A percentile compares a stretch with the other conserved stretches of the same genome.
These are phyloP conservation scores for Steatornis caripensis DNA, from an alignment of 2,113 vertebrate species.

Conservation along the genomic window DNA sequence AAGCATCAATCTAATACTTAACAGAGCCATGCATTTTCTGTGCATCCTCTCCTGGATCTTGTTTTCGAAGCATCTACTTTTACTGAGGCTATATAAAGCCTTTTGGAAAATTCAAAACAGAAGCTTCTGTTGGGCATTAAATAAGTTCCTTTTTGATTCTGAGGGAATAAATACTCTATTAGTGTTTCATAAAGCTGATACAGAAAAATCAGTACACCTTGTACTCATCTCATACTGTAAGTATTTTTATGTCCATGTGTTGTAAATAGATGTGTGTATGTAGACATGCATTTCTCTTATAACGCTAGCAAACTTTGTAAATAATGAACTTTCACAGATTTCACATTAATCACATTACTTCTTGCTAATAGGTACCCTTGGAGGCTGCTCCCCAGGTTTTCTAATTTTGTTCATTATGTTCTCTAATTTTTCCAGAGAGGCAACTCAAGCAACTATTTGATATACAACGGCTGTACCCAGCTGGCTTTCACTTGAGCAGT, in stretches of 20 bases:
- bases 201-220: background rate
- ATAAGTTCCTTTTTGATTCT: constrained; percentile 11
- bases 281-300: background rate
- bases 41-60: background rate
- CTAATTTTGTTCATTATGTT: constrained; percentile 60
- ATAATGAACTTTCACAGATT: constrained; percentile 19
- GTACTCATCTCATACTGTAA: background rate
- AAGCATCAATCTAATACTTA: constrained; percentile 46
- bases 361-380: background rate
- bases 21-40: constrained; percentile 15
- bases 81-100: background rate
- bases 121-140: background rate
- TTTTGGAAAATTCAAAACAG: background rate
- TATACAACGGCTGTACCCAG: constrained; percentile 21
- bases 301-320: background rate
- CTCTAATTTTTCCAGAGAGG: constrained; percentile 61
- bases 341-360: constrained; percentile 23
- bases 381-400: constrained; percentile 23
- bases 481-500: constrained; percentile 38
- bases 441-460: constrained; percentile 43
- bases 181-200: background rate
- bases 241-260: background rate
- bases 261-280: background rate
- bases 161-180: constrained; percentile 20
- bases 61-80: background rate